Conservation (phyloP, 2,113 vertebrate species). For the Equus przewalskii region DNA sequence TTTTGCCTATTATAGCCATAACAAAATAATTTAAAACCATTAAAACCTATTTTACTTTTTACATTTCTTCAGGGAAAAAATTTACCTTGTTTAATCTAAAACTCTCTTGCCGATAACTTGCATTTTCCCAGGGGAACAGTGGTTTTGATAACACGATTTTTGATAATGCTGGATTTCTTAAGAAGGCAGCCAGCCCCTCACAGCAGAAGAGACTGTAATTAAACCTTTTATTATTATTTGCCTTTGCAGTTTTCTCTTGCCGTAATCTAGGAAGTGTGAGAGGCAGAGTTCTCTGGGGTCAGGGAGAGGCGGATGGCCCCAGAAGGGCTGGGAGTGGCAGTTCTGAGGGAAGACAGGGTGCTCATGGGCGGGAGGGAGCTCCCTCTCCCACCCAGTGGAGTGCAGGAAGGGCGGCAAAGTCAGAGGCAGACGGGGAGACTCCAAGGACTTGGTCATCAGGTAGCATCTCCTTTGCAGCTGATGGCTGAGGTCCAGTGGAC, state of each 20-base stretch:
- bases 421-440: not conserved
- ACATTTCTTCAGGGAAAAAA: not conserved
- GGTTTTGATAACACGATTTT: constrained; percentile 40
- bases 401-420: not conserved
- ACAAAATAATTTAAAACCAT: constrained; percentile 65
- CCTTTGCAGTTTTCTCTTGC: constrained; percentile 2
- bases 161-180: constrained; percentile 41
- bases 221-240: constrained; percentile 30
- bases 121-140: constrained; percentile 24
- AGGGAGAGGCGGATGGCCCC: not conserved
- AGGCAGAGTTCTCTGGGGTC: not conserved
- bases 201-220: constrained; percentile 1
- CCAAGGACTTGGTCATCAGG: not conserved
- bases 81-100: not conserved
- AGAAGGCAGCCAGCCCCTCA: not conserved
- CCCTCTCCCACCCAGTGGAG: not conserved
- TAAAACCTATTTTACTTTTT: constrained; percentile 49
- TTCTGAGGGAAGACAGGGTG: not conserved
- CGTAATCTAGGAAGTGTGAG: not conserved
- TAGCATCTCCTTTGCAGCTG: not conserved
- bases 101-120: not conserved
- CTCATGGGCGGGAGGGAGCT: not conserved
- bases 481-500: not conserved
- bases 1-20: constrained; percentile 44
- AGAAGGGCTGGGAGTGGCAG: not conserved